Conservation (phyloP, 2,888 invertebrate species). For the Drosophila anomalata region DNA sequence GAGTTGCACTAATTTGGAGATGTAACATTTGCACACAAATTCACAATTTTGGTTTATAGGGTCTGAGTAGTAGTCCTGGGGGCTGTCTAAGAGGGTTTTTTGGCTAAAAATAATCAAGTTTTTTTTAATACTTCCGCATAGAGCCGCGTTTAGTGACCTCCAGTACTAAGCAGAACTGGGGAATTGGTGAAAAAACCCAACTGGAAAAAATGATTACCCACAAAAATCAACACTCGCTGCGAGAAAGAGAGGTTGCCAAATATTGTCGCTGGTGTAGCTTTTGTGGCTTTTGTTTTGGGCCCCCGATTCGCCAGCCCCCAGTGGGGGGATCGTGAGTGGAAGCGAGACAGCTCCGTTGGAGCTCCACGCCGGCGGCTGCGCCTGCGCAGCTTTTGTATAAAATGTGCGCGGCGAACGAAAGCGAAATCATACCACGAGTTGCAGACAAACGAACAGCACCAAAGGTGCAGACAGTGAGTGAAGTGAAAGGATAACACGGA, state of each 20-base stretch:
- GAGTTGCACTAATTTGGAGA: constrained; percentile 61
- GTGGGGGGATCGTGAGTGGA: neutral
- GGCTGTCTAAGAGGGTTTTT: neutral
- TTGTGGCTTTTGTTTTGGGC: constrained; percentile 65
- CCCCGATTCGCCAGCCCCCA: constrained; percentile 65
- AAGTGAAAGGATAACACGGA: constrained; percentile 65
- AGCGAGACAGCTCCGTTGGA: constrained; percentile 22
- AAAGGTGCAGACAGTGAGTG: constrained; percentile 42
- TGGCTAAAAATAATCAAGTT: neutral
- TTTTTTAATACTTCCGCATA: constrained; percentile 48
- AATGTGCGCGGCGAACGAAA: constrained; percentile 68
- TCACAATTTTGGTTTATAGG: constrained; percentile 6
- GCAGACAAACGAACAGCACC: constrained; percentile 62
- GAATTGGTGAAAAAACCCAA: constrained; percentile 39
- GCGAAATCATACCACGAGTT: constrained; percentile 80
- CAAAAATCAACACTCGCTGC: constrained; percentile 27
- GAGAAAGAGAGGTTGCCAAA: constrained; percentile 43
- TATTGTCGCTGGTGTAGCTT: constrained; percentile 32
- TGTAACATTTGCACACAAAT: constrained; percentile 53
- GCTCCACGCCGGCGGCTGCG: constrained; percentile 51
- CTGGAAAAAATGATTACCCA: constrained; percentile 25
- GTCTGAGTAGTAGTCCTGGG: constrained; percentile 1
- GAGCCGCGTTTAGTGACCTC: constrained; percentile 32
- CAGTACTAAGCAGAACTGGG: constrained; percentile 56
- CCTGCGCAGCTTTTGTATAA: constrained; percentile 78